Evolutionary conservation across 1,140 invertebrate species (phyloP).

Genomic region (Achroia grisella): DNA sequence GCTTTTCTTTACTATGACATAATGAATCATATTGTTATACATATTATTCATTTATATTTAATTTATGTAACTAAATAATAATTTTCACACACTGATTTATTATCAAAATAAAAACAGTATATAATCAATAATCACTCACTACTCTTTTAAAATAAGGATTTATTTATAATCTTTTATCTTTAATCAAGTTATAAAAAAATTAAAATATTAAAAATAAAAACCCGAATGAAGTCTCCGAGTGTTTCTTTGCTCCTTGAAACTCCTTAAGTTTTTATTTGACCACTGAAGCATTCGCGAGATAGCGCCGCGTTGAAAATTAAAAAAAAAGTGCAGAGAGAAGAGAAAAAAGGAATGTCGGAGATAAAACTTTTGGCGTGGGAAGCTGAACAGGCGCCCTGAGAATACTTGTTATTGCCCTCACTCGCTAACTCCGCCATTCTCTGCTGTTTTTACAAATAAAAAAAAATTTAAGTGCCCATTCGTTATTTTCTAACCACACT

Average conservation of each 20-base stretch:
- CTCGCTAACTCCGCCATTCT: conserved; percentile 23
- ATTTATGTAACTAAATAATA: too few species aligned
- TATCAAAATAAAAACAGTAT: too few species aligned
- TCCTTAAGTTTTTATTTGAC: conserved; percentile 72
- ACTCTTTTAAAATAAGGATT: too few species aligned
- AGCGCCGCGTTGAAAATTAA: conserved; percentile 68
- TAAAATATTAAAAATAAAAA: not conserved
- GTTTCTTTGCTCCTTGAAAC: conserved; percentile 32
- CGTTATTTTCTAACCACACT: too few species aligned
- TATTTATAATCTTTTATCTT: too few species aligned
- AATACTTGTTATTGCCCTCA: conserved; percentile 32
- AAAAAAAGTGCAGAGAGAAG: conserved; percentile 40
- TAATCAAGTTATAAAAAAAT: too few species aligned
- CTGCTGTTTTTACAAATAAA: conserved; percentile 11
- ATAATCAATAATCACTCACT: too few species aligned
- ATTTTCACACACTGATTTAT: too few species aligned
- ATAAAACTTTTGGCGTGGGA: conserved; percentile 34
- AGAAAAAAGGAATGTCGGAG: conserved; percentile 35
- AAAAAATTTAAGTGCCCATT: too few species aligned
- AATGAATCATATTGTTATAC: too few species aligned
- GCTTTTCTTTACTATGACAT: too few species aligned
- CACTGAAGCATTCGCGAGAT: conserved; percentile 72
- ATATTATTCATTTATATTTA: too few species aligned
- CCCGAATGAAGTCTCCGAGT: conserved; percentile 10
- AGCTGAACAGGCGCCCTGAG: conserved; percentile 9